Conservation (phyloP, 2,113 vertebrate genomes). For the Dipodomys spectabilis region DNA sequence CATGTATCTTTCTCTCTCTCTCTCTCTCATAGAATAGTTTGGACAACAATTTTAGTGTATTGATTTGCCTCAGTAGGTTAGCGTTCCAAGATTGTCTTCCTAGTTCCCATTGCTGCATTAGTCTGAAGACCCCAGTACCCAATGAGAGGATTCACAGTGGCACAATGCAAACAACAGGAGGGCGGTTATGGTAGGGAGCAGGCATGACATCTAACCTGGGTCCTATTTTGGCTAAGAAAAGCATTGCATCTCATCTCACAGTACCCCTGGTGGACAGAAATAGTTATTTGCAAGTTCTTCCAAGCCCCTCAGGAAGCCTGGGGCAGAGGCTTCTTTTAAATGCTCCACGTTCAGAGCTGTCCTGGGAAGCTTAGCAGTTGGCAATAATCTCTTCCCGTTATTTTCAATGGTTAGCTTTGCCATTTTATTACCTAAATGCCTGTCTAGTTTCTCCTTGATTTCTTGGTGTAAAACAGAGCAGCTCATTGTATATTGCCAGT, state of each 20-base stretch:
- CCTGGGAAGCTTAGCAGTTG: not conserved
- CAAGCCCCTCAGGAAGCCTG: not conserved
- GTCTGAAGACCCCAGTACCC: not conserved
- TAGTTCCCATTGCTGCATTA: not conserved
- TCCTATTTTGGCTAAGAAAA: not conserved
- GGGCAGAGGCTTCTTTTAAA: not conserved
- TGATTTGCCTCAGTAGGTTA: not conserved
- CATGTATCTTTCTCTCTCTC: too few relatives aligned
- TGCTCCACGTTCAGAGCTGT: not conserved
- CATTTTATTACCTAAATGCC: constrained; percentile 42
- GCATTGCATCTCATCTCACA: not conserved
- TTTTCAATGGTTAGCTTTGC: not conserved
- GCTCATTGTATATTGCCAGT: not conserved
- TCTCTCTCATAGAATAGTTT: not conserved
- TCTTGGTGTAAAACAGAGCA: constrained; percentile 5
- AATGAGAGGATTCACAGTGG: not conserved
- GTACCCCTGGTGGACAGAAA: constrained; percentile 34
- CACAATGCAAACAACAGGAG: not conserved
- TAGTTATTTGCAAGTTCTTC: not conserved
- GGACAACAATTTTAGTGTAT: not conserved
- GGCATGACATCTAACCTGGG: not conserved
- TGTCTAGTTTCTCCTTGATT: constrained; percentile 21
- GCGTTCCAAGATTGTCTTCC: not conserved
- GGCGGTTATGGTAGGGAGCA: not conserved
- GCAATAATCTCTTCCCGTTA: not conserved